A percentile compares a stretch with the other conserved stretches of the same genome.
Evolutionary conservation across 1,140 invertebrate genomes (phyloP).

Genomic region (fruit fly (Drosophila melanogaster)): DNA sequence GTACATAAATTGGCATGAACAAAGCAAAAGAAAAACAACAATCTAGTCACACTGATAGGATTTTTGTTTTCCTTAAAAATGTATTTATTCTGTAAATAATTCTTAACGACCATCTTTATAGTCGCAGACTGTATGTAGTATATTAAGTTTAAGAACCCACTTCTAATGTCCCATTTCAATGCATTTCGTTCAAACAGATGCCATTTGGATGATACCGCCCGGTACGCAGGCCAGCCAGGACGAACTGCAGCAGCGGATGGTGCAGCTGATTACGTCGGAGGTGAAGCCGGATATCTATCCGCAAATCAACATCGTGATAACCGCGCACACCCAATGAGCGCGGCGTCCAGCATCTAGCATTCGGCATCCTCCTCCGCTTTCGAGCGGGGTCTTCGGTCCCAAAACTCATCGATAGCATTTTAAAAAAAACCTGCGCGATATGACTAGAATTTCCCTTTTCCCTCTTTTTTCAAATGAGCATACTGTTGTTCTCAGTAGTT

Average conservation of each 20-base stretch:
- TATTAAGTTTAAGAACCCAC: too few relatives aligned
- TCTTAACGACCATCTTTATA: too few relatives aligned
- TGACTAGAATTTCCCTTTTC: conserved; percentile 11
- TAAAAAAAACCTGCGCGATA: conserved; percentile 21
- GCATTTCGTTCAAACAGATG: conserved; percentile 34
- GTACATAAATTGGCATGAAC: not conserved
- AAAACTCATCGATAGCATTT: conserved; percentile 40
- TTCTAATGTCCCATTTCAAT: not conserved
- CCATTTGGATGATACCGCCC: conserved; percentile 81
- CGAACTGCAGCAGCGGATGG: conserved; percentile 79
- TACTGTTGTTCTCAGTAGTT: conserved; percentile 23
- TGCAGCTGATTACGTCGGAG: conserved; percentile 77
- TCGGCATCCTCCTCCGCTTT: conserved; percentile 11
- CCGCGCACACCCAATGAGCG: conserved; percentile 78
- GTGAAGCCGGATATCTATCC: conserved; percentile 76
- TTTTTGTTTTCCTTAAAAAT: not conserved
- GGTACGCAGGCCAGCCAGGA: conserved; percentile 73
- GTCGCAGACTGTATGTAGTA: not conserved
- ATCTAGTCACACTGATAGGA: not conserved
- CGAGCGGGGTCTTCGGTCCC: conserved; percentile 26
- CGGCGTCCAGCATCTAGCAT: conserved; percentile 1
- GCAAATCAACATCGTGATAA: conserved; percentile 84
- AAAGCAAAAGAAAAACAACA: not conserved
- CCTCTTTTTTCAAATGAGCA: conserved; percentile 3
- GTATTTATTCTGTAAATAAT: too few relatives aligned